phyloP scores from a whole-genome alignment of 2,888 invertebrate species.

The Clistopyga incitator region DNA sequence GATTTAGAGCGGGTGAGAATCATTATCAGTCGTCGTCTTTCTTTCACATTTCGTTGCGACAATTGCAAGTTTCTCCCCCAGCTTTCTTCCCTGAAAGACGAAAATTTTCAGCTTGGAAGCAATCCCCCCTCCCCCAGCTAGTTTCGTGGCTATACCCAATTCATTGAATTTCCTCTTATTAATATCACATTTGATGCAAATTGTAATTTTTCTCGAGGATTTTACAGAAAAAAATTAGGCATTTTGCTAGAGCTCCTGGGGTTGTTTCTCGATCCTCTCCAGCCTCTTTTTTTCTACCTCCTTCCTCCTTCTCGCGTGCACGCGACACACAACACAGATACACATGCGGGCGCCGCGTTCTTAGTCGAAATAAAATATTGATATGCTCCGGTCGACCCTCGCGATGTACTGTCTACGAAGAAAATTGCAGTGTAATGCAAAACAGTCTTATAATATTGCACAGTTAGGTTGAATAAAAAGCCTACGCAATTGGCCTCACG shows the following conservation, averaged over 20 bases:
- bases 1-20: conserved; percentile 9
- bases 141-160: neutral
- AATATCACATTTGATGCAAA: neutral
- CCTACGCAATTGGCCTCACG: neutral
- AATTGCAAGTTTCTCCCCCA: neutral
- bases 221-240: neutral
- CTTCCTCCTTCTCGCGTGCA: conserved; percentile 8
- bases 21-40: neutral
- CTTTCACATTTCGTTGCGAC: neutral
- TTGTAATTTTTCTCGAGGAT: neutral
- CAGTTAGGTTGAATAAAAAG: conserved; percentile 4
- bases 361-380: neutral
- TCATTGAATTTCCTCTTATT: neutral
- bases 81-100: conserved; percentile 2
- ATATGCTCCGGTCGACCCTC: conserved; percentile 1
- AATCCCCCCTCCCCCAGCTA: neutral
- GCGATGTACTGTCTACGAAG: neutral
- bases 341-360: conserved; percentile 11
- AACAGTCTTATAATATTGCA: neutral
- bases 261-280: conserved; percentile 15
- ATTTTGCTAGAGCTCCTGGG: neutral
- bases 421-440: neutral
- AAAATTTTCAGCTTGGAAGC: neutral
- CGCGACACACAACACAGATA: conserved; percentile 7
- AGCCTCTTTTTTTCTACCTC: neutral